Evolutionary conservation across 2,113 vertebrate genomes (phyloP), one percentile per base, ranked within the genome.

Genomic region (Boleophthalmus pectinirostris): DNA sequence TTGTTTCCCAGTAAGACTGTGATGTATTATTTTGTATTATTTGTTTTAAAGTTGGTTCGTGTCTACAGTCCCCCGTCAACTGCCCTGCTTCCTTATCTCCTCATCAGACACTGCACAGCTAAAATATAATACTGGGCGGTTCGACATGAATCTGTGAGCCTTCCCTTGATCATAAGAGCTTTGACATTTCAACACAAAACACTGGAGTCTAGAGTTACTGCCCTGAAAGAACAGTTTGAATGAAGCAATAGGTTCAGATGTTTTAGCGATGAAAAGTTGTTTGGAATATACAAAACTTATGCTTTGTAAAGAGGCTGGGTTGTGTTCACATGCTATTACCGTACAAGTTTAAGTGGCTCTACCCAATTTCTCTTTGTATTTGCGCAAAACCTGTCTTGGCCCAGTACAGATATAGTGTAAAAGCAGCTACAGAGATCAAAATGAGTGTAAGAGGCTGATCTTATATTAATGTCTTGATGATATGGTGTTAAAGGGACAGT

Each of bases 11-110:
- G 72, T 53, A 53, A 33, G 24, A 20, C 8, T 43, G 38, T 43
- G 0, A 43, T 13, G 23, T 53, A 78, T 83, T 83, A 66, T 82
- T 7, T 33, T 13, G 23, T 53, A 78, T 83, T 83, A 66, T 82
- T 7, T 33, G 2, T 33, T 69, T 46, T 73, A 20, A 69, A 29
- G 21, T 16, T 9, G 24, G 25, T 61, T 18, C 2, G 24, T 72
- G 56, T 20, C 25, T 21, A 2, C 10, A 46, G 47, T 83, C 81
- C 69, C 70, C 45, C 5, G 68, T 72, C 57, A 79, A 58, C 64
- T 80, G 68, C 72, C 79, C 84, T 70, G 72, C 18, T 81, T 89
- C 53, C 70, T 83, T 66, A 57, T 53, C 63, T 4, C 21, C 47
- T 66, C 49, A 70, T 75, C 57, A 1, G 15, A 81, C 74, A 43